phyloP scores from a whole-genome alignment of 2,888 invertebrate species.

The Dynastes tityus region DNA sequence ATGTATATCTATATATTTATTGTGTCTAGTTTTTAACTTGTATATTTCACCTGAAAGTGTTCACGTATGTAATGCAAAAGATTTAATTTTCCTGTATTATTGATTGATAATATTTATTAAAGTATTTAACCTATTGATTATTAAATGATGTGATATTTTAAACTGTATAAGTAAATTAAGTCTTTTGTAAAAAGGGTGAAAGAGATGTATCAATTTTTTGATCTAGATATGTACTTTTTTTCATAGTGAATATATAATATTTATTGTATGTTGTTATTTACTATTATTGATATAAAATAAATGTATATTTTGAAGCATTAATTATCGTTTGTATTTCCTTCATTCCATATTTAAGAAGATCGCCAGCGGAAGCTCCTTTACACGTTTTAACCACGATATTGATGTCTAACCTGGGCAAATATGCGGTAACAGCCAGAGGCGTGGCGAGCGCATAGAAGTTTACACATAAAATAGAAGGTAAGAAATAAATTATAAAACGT shows the following conservation, averaged over 20 bases:
- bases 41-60: not conserved
- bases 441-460: no score
- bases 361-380: no score
- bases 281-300: constrained; percentile 31
- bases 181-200: constrained; percentile 29
- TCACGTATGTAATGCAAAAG: constrained; percentile 35
- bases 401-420: no score
- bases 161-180: constrained; percentile 22
- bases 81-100: constrained; percentile 41
- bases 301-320: constrained; percentile 30
- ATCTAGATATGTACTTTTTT: not conserved
- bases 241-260: constrained; percentile 16
- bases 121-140: constrained; percentile 5
- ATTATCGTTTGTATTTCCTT: no score
- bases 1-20: not conserved
- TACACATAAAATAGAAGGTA: no score
- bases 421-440: no score
- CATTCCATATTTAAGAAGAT: no score
- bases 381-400: no score
- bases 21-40: not conserved
- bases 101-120: constrained; percentile 18
- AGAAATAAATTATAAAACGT: no score
- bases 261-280: constrained; percentile 36
- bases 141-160: constrained; percentile 22
- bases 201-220: not conserved